Evolutionary conservation across 2,113 vertebrate species (phyloP).

Genomic region (Nothocercus julius): DNA sequence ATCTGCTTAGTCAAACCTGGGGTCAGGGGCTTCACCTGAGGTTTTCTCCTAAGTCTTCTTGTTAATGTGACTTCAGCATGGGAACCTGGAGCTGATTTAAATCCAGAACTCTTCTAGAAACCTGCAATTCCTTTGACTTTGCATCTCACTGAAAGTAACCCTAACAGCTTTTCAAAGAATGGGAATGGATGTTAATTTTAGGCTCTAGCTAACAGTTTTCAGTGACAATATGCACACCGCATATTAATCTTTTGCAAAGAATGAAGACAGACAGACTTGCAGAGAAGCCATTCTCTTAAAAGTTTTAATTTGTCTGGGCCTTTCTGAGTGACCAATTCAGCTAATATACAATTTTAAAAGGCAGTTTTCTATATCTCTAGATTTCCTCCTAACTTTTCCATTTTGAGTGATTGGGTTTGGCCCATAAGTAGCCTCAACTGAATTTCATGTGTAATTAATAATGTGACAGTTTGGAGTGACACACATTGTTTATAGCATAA

Average conservation of each 20-base stretch:
- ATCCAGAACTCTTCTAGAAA: background rate
- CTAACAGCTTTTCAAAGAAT: background rate
- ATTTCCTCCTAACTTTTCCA: background rate
- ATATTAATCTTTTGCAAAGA: background rate
- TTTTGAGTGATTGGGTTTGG: background rate
- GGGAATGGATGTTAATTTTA: background rate
- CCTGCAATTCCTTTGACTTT: background rate
- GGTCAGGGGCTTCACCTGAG: background rate
- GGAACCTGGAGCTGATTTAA: background rate
- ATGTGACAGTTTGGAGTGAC: background rate
- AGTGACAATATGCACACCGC: background rate
- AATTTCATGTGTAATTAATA: background rate
- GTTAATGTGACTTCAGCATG: background rate
- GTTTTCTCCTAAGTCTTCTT: background rate
- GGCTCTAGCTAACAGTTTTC: background rate
- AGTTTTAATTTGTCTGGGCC: background rate
- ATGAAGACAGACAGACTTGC: background rate
- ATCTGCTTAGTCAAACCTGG: background rate
- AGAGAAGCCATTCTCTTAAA: background rate
- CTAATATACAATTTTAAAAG: background rate
- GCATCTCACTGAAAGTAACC: background rate
- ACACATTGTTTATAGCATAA: background rate
- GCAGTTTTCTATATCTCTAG: background rate
- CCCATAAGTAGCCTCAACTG: background rate
- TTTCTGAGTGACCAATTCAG: background rate